Percentiles rank a stretch among this genome's conserved stretches.
These are phyloP conservation scores for Sarcophilus harrisii DNA, from an alignment of 2,797 vertebrate genomes.

Conservation along the genomic window DNA sequence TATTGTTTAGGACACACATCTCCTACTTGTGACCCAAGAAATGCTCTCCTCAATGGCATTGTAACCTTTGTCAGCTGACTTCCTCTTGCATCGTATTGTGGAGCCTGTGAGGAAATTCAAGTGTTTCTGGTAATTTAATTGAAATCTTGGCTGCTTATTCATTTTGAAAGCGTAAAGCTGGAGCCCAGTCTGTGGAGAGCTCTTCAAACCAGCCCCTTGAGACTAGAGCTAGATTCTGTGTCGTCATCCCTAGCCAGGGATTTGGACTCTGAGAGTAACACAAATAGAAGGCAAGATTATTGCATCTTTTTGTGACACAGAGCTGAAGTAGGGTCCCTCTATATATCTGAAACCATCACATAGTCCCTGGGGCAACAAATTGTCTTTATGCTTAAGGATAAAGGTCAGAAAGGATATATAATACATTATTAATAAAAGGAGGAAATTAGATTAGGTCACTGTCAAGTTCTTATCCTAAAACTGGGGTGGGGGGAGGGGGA, in stretches of 20 bases:
- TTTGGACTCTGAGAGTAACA: slow-evolving; percentile 1
- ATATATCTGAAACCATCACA: not conserved
- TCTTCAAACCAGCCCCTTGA: slow-evolving; percentile 47
- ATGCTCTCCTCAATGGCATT: slow-evolving; percentile 43
- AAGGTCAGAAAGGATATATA: not conserved
- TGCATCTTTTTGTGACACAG: not conserved
- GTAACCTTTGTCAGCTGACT: slow-evolving; percentile 68
- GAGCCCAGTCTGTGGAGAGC: slow-evolving; percentile 77
- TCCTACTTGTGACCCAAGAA: slow-evolving; percentile 63
- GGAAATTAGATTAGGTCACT: not conserved
- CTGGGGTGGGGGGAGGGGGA: not conserved
- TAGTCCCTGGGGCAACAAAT: not conserved
- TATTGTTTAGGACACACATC: slow-evolving; percentile 58
- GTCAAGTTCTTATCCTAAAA: not conserved
- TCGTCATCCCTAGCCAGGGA: slow-evolving; percentile 56
- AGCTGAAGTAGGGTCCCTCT: not conserved
- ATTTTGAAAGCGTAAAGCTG: slow-evolving; percentile 65
- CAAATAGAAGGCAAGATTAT: not conserved
- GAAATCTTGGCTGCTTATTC: slow-evolving; percentile 74
- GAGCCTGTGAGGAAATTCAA: slow-evolving; percentile 59
- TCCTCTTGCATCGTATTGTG: slow-evolving; percentile 72
- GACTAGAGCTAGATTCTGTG: slow-evolving; percentile 71
- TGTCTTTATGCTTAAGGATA: not conserved
- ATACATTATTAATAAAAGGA: not conserved
- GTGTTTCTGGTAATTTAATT: slow-evolving; percentile 83